Evolutionary conservation across 1,140 invertebrate species (phyloP).

Genomic region (Ceratosolen fusciceps): DNA sequence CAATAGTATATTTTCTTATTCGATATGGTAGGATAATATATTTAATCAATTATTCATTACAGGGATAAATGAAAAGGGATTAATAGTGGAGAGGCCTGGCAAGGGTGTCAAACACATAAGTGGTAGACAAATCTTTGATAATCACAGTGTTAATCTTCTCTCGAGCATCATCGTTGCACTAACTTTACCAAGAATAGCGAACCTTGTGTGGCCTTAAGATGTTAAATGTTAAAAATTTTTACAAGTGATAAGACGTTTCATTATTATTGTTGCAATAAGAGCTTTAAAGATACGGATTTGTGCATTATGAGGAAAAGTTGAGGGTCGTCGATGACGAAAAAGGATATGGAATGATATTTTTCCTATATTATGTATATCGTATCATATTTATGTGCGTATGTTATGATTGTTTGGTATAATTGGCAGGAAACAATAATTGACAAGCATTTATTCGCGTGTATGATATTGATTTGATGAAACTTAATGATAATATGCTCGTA

Average conservation of each 20-base stretch:
- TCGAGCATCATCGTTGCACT: constrained; percentile 84
- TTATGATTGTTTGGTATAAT: constrained; percentile 1
- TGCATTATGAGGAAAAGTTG: constrained; percentile 30
- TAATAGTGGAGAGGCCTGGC: constrained; percentile 83
- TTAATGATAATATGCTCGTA: constrained; percentile 13
- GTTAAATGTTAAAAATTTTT: constrained; percentile 30
- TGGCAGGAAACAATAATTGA: constrained; percentile 16
- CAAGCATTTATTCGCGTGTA: constrained; percentile 15
- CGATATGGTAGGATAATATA: no score
- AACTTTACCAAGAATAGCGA: constrained; percentile 80
- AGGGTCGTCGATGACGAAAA: neutral
- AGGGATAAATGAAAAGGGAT: constrained; percentile 81
- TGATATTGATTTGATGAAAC: constrained; percentile 9
- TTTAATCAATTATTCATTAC: no score
- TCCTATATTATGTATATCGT: constrained; percentile 31
- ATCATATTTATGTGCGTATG: neutral
- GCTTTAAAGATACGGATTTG: neutral
- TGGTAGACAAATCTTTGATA: constrained; percentile 86
- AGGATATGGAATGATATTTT: constrained; percentile 34
- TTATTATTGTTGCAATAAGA: constrained; percentile 24
- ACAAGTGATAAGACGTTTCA: constrained; percentile 32
- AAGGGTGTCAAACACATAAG: constrained; percentile 82
- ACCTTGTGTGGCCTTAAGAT: constrained; percentile 75
- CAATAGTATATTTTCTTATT: neutral
- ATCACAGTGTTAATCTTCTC: constrained; percentile 91